Evolutionary conservation across 2,113 vertebrate genomes (phyloP), one percentile per base, ranked within the genome.

Genomic region (Choloepus hoffmanni): DNA sequence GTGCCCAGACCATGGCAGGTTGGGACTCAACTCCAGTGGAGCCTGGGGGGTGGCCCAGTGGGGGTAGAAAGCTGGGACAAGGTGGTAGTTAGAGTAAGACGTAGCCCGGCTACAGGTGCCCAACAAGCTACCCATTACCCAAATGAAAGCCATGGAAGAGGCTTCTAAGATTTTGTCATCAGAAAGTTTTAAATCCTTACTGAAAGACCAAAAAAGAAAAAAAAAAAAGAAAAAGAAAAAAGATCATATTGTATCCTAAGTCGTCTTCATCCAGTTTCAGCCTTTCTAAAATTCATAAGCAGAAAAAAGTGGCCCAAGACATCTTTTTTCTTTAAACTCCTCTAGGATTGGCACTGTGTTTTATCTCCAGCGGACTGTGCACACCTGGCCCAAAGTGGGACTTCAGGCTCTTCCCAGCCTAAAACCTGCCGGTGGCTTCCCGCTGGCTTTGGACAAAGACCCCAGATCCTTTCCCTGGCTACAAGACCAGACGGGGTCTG

Each of bases 301-400:
- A 70, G 43, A 50, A 58, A 26, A 50, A 68, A 33, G 40, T 48
- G 53, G 18, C 18, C 45, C 0, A 12, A n/a, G 60, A 53, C 24
- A 26, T 5, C 73, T 33, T 30, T 18, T 67, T 55, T 28, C 43
- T 55, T 12, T 16, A 30, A 68, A 7, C 12, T 7, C 62, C 40
- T 62, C 50, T 21, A 53, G 68, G 26, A 7, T 0, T 0, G 8
- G 33, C 12, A 28, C 82, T 0, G 3, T 0, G 74, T 21, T 55
- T 10, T 18, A 45, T 19, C 70, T 21, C 78, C 53, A 63, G 45
- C 30, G 23, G 55, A 19, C 85, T 5, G 24, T 36, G 21, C 15
- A 15, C 68, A 19, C n/a, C 48, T 33, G 76, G 50, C 2, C 58
- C 82, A 40, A 12, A 11, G 28, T 28, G 50, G 36, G 19, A 40